Evolutionary conservation across 2,888 invertebrate genomes (phyloP), one percentile per base, ranked within the genome.

Genomic region (Rotaria magnacalcarata): DNA sequence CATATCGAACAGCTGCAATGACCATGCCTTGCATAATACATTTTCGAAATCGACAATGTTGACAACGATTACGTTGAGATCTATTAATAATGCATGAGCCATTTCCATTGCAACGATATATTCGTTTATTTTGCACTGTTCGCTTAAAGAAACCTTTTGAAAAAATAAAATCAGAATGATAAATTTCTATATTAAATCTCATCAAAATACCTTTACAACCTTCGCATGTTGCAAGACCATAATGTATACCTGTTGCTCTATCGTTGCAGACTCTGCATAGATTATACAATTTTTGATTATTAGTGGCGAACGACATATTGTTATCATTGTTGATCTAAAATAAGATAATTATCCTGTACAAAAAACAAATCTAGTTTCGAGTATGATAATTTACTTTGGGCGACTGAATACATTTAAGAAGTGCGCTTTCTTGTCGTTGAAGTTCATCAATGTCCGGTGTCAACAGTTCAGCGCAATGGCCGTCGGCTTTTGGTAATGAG

Each of bases 51-150:
- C 80, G 80, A 47, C 80, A 80, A 47, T 80, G n/a, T 80, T 80
- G 80, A 47, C 80, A 80, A 47, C 47, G 47, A 80, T 80, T 80
- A 80, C 80, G 80, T 80, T 80, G 80, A 24, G 47, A 24, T 80
- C n/a, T 80, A 80, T 80, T 47, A n/a, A 80, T 47, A 6, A 80
- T 47, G 47, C 80, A 80, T 11, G 10, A 24, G 14, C 80, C 47
- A 80, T 80, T 80, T 21, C 24, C 47, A 47, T 3, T 43, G 14
- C 80, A 80, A 24, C 47, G 43, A 80, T 80, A 80, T 47, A 24
- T 80, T 21, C 11, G 8, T 41, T 80, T 47, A 14, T 80, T 80
- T 80, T 47, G 43, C 11, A 80, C 47, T 21, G 80, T 80, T 0
- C 80, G 80, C 47, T 47, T 47, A 47, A 80, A 80, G 47, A 80